Conservation (phyloP, 1,140 invertebrate genomes). For the Halyomorpha halys region DNA sequence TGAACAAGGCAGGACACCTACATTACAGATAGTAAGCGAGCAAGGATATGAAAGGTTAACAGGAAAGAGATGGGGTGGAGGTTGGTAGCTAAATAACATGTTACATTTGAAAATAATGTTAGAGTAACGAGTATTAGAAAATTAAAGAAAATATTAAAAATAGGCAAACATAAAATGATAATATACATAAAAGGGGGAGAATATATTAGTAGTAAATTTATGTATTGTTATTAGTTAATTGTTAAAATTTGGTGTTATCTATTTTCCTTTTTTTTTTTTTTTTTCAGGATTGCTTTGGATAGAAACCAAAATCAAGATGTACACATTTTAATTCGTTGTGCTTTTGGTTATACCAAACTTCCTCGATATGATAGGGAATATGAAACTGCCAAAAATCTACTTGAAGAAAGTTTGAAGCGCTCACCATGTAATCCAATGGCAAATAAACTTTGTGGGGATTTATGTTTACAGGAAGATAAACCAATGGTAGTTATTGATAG, state of each 20-base stretch:
- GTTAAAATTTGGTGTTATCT: background rate
- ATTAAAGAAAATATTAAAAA: too few relatives aligned
- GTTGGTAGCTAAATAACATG: too few relatives aligned
- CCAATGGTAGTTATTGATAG: slow-evolving; percentile 11
- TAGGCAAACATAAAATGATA: too few relatives aligned
- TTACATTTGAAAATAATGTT: too few relatives aligned
- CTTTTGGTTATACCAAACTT: background rate
- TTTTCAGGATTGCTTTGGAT: background rate
- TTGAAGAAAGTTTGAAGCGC: background rate
- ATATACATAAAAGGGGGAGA: too few relatives aligned
- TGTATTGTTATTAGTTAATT: background rate
- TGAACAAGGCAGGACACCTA: too few relatives aligned
- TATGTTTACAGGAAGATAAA: background rate
- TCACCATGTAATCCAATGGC: slow-evolving; percentile 6
- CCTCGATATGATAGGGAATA: background rate
- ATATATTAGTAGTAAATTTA: background rate
- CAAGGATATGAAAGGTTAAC: too few relatives aligned
- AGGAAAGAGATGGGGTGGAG: too few relatives aligned
- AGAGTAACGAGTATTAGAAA: too few relatives aligned
- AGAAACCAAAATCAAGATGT: background rate
- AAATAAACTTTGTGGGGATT: background rate
- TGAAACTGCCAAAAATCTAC: background rate
- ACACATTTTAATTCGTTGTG: slow-evolving; percentile 9
- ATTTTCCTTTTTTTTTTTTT: too few relatives aligned
- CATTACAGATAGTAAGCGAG: too few relatives aligned